Evolutionary conservation across 2,113 vertebrate genomes (phyloP).

Genomic region (Indicator indicator): DNA sequence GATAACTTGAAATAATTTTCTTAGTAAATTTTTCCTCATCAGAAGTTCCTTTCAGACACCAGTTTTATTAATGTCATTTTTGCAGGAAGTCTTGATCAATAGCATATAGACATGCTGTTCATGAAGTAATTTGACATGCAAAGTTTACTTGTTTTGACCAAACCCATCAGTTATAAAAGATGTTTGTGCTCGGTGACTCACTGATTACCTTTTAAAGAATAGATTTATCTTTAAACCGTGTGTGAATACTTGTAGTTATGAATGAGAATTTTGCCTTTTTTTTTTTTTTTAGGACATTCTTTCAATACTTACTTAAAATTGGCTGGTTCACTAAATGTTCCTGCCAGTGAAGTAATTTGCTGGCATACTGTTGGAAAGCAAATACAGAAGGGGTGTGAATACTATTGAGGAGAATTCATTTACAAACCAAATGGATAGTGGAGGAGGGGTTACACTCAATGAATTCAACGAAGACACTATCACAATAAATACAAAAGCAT

Average conservation of each 20-base stretch:
- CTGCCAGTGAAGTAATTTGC: constrained; percentile 63
- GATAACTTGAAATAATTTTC: background rate
- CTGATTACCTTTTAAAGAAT: background rate
- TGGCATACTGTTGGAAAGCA: constrained; percentile 66
- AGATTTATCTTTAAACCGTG: background rate
- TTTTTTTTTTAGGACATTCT: constrained; percentile 23
- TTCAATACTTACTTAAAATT: constrained; percentile 38
- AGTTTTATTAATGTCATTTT: background rate
- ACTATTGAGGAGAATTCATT: constrained; percentile 48
- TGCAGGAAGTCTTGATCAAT: background rate
- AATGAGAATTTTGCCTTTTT: constrained; percentile 1
- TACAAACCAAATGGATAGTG: constrained; percentile 48
- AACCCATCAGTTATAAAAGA: background rate
- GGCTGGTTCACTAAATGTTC: constrained; percentile 36
- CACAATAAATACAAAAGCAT: constrained; percentile 53
- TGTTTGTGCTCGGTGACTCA: background rate
- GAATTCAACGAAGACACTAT: constrained; percentile 30
- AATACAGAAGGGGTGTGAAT: constrained; percentile 69
- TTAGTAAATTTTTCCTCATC: background rate
- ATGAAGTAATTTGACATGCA: background rate
- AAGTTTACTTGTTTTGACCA: background rate
- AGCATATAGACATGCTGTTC: background rate
- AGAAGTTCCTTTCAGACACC: background rate
- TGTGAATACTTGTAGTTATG: background rate
- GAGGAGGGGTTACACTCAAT: constrained; percentile 23